These are phyloP conservation scores for Anthrax anthrax DNA, from an alignment of 2,888 invertebrate species.

Conservation along the genomic window DNA sequence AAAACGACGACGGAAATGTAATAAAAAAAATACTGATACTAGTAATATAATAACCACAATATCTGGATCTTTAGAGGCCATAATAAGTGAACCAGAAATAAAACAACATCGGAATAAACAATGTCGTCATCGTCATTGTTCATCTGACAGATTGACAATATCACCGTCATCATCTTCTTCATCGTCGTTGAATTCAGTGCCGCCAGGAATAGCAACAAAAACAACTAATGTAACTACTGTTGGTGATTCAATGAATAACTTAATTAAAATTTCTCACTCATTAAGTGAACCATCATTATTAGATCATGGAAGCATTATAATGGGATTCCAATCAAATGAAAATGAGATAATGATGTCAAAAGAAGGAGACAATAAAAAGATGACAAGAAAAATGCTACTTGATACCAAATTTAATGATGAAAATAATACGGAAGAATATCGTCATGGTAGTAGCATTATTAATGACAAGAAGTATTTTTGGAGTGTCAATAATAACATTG, in stretches of 20 bases:
- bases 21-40: neutral
- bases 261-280: slow-evolving; percentile 4
- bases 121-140: neutral
- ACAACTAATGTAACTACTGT: neutral
- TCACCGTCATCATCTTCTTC: neutral
- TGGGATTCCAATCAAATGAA: neutral
- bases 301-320: neutral
- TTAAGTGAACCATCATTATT: slow-evolving; percentile 7
- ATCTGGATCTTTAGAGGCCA: neutral
- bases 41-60: neutral
- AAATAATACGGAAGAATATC: neutral
- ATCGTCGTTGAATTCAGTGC: neutral
- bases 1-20: neutral
- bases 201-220: no score
- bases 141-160: neutral
- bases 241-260: slow-evolving; percentile 1
- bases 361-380: neutral
- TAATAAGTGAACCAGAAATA: neutral
- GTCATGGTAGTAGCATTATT: neutral
- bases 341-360: neutral
- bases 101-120: neutral
- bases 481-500: neutral
- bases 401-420: neutral
- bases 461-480: slow-evolving; percentile 2
- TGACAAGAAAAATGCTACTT: neutral